Evolutionary conservation across 2,113 vertebrate species (phyloP), one percentile per base, ranked within the genome.

Genomic region (Ammodytes dubius): DNA sequence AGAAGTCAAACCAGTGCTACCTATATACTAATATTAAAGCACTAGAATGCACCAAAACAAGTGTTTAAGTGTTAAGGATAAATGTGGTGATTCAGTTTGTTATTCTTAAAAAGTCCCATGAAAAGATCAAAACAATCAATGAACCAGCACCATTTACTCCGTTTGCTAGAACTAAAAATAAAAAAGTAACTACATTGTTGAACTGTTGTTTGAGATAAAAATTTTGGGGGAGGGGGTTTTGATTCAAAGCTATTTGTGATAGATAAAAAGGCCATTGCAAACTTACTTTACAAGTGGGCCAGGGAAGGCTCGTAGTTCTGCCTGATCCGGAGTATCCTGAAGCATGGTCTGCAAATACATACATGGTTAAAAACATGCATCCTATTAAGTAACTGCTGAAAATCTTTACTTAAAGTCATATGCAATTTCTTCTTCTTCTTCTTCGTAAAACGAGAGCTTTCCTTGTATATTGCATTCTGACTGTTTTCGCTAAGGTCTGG

Each of bases 251-350:
- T 46, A 15, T 43, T 40, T 49, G 2, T 49, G 42, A 61, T n/a
- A 6, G 8, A 70, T 1, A 42, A 27, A 74, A 54, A 60, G 14
- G 1, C 45, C n/a, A 43, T 46, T 54, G 58, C 46, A 53, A 6
- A 78, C 96, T 58, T 95, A 99, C 98, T 97, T 99, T 59, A 97
- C 94, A 13, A 99, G 96, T 8, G 98, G 98, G 35, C 98, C 98
- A 1, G 98, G 98, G 87, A 99, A 99, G 0, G 92, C 58, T 63
- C 96, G 96, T 83, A 99, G 93, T 81, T 99, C 97, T 79, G 97
- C 93, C 88, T 99, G 98, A 79, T 98, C 98, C 0, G 92, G 74
- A 14, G 93, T 96, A 73, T 97, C 96, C 80, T 99, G 98, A 79
- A 99, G 84, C 90, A 99, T 94, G 0, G 93, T 96, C 98, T 99